Evolutionary conservation across 2,888 invertebrate species (phyloP).

Genomic region (Theretra japonica): DNA sequence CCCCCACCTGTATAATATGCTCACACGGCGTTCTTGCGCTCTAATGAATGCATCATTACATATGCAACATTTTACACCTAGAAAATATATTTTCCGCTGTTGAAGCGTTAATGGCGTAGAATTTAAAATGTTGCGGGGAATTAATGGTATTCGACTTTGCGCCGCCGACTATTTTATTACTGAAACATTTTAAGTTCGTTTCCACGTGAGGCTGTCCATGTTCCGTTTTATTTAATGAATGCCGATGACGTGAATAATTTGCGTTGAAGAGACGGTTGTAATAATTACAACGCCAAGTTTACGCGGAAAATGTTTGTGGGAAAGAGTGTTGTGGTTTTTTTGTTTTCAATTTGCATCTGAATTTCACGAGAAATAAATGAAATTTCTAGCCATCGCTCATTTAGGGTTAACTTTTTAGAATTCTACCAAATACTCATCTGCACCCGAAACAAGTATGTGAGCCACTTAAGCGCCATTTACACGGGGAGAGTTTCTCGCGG

Average conservation of each 20-base stretch:
- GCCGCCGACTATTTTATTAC: neutral
- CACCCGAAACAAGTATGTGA: too few relatives aligned
- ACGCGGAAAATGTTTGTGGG: too few relatives aligned
- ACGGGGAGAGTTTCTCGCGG: too few relatives aligned
- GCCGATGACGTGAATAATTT: neutral
- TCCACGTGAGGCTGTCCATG: neutral
- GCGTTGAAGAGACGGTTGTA: neutral
- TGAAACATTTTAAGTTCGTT: neutral
- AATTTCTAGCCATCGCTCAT: too few relatives aligned
- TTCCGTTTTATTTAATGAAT: slow-evolving; percentile 1
- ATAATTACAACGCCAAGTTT: neutral
- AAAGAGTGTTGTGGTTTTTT: too few relatives aligned
- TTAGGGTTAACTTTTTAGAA: too few relatives aligned
- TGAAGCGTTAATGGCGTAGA: slow-evolving; percentile 20
- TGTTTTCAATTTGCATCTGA: too few relatives aligned
- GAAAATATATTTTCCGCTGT: slow-evolving; percentile 23
- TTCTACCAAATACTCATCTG: too few relatives aligned
- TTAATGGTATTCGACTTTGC: slow-evolving; percentile 20
- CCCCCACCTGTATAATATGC: slow-evolving; percentile 26
- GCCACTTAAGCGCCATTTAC: too few relatives aligned
- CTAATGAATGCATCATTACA: slow-evolving; percentile 24
- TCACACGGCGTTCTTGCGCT: slow-evolving; percentile 30
- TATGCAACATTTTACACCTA: slow-evolving; percentile 23
- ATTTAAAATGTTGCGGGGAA: slow-evolving; percentile 21
- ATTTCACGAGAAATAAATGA: too few relatives aligned